Evolutionary conservation across 2,113 vertebrate species (phyloP).

Genomic region (Delphinus delphis): DNA sequence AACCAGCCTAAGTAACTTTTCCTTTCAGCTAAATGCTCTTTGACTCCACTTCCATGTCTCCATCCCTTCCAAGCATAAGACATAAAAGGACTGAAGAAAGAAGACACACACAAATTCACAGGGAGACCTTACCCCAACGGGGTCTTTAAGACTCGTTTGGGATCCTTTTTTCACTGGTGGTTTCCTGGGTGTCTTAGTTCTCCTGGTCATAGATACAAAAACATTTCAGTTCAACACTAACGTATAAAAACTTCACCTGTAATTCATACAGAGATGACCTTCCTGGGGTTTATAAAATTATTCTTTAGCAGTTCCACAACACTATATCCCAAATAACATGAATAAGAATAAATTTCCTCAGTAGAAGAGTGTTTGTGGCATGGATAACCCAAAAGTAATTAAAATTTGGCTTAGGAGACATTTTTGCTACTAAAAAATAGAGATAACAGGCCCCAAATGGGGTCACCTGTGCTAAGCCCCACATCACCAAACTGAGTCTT

Average conservation of each 20-base stretch:
- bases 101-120: background rate
- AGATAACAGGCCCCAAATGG: background rate
- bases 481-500: background rate
- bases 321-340: background rate
- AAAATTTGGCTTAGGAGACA: background rate
- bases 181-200: slow-evolving; percentile 68
- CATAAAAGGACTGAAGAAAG: background rate
- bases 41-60: background rate
- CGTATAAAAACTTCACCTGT: slow-evolving; percentile 8
- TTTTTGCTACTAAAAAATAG: background rate
- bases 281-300: background rate
- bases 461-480: background rate
- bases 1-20: background rate
- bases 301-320: background rate
- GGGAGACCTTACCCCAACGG: slow-evolving; percentile 73
- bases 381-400: background rate
- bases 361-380: background rate
- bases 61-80: background rate
- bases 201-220: slow-evolving; percentile 48
- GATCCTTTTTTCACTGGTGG: slow-evolving; percentile 69
- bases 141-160: slow-evolving; percentile 72
- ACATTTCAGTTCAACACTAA: background rate
- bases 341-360: background rate
- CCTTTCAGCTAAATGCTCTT: background rate
- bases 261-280: background rate